Base-by-base conservation (phyloP, 2,888 invertebrate species). In the Cistogaster globosa region DNA sequence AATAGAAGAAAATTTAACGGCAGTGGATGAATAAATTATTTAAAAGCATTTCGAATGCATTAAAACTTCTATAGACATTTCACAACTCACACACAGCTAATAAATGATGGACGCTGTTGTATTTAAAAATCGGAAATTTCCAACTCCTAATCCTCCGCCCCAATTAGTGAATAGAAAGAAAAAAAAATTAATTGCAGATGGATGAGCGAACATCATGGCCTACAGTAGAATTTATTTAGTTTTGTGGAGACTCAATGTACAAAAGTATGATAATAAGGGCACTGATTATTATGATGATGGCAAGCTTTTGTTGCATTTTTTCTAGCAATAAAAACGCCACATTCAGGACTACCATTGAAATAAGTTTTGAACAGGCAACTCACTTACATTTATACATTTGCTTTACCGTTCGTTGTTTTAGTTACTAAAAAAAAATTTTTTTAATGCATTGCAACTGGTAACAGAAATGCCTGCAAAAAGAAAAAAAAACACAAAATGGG, bases 321-420 rank as follows among this genome's bases (percentile, higher is more conserved):
- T 57, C n/a, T 62, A 22, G 63, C 63, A 58, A 45, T 81, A 36
- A 48, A 75, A 75, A 81, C 62, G 55, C 55, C 68, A 63, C 55
- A 62, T 57, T 69, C 38, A 57, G 57, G n/a, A 57, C 57, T 75
- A n/a, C 45, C 22, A 45, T 6, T 53, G 62, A 45, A 58, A 36
- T 69, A 76, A 69, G 12, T 55, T 57, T 22, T 9, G n/a, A 45
- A 36, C 68, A 53, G 36, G 57, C 48, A 51, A 42, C 9, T 12
- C 42, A 42, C 42, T 12, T 42, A 38, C 18, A 53, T 48, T 36
- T 22, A 62, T 42, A 22, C 38, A 60, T 42, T 9, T 38, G 16
- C n/a, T 22, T 55, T 16, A 32, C 16, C 45, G 20, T 57, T 58
- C 45, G 20, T 57, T 58, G 57, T 36, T 67, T 55, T 20, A 58